Evolutionary conservation across 2,888 invertebrate species (phyloP), one percentile per base, ranked within the genome.

Genomic region (Onchidella celtica): DNA sequence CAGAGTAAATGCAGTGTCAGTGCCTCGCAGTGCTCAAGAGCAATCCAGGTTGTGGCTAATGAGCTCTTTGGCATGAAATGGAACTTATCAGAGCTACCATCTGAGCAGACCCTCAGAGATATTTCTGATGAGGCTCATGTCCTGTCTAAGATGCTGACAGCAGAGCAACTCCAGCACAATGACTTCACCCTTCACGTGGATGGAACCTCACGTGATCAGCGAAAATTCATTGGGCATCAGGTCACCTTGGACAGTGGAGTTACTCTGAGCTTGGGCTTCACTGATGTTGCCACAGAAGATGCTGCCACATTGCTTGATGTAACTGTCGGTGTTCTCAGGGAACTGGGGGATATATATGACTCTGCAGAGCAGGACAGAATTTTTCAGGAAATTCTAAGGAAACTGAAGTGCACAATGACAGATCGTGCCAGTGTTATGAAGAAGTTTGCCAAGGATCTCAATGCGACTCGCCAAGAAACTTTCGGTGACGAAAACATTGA

Each of bases 401-500:
- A 38, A 27, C 59, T 73, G 21, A 59, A 21, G 2, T 11, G 73
- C 34, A 57, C 57, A 3, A 73, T 57, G 73, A 73, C 69, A 11
- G 78, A 78, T 68, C 40, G 61, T 36, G 70, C 78, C 27, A 36
- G 69, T 59, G 78, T 70, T 9, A 69, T 78, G 78, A 78, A 70
- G 36, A 70, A 61, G 38, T 78, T 9, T 55, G 34, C 47, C 38
- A 2, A 17, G 27, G 61, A 70, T 17, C 57, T 78, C 27, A 34
- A 59, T 17, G 11, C 29, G 1, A 57, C 59, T 32, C 2, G 68
- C 9, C 14, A 36, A 21, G 9, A 32, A 6, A 36, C 27, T 4
- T 68, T 77, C 47, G 47, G 9, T 47, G 47, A 47, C 17, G 47
- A 47, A 27, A 34, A 55, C 0, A 38, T 24, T 9, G 70, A 78